A percentile compares a stretch with the other conserved stretches of the same genome.
Evolutionary conservation across 2,888 invertebrate genomes (phyloP).

Genomic region (Noctua pronuba): DNA sequence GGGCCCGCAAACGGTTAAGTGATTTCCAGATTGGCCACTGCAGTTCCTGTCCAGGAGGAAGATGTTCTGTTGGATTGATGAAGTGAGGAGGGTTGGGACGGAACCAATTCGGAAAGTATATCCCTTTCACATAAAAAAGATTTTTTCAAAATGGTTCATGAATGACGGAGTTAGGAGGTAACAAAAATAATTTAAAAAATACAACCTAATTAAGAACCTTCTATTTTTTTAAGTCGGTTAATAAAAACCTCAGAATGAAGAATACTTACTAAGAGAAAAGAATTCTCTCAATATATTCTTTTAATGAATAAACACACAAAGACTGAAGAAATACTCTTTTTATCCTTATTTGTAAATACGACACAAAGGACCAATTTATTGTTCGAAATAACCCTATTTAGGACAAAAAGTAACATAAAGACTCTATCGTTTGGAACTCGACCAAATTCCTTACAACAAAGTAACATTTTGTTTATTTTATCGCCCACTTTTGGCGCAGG

Average conservation of each 20-base stretch:
- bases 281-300: slow-evolving; percentile 9
- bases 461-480: slow-evolving; percentile 46
- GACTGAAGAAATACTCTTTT: slow-evolving; percentile 5
- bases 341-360: slow-evolving; percentile 37
- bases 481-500: slow-evolving; percentile 47
- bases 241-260: not conserved
- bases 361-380: slow-evolving; percentile 43
- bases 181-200: no score
- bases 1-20: no score
- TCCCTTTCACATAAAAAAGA: no score
- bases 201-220: no score
- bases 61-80: no score
- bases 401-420: slow-evolving; percentile 35
- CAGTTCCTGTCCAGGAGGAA: no score
- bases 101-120: no score
- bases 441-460: slow-evolving; percentile 38
- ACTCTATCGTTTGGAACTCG: slow-evolving; percentile 36
- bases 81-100: no score
- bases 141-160: no score
- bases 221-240: no score
- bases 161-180: no score
- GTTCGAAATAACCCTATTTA: slow-evolving; percentile 37
- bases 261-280: not conserved
- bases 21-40: no score
- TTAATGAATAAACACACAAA: slow-evolving; percentile 15